Percentiles rank a stretch among this genome's conserved stretches.
Evolutionary conservation across 64 coral and sea anemone genomes (phyloP).

Genomic region (Exaiptasia diaphana): DNA sequence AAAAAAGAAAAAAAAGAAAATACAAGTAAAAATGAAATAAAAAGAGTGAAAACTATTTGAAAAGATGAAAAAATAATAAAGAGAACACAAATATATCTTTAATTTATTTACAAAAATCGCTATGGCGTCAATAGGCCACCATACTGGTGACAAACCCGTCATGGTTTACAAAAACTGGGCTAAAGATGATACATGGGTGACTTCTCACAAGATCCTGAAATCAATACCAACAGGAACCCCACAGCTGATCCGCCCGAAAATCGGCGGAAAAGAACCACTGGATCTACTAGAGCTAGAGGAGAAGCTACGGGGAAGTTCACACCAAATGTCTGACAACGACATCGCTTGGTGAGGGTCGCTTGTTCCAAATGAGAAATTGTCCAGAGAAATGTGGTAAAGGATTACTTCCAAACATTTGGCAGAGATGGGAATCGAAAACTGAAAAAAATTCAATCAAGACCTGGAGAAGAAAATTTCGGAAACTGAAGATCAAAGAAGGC

Average conservation of each 20-base stretch:
- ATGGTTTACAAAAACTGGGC: conserved; percentile 47
- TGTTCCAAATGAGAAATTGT: background rate
- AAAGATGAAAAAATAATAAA: no score
- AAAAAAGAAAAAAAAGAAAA: no score
- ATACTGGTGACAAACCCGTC: no score
- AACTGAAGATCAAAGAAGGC: background rate
- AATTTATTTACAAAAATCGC: no score
- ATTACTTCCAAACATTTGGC: background rate
- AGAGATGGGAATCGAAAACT: background rate
- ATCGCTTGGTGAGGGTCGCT: conserved; percentile 8
- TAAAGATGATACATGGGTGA: background rate
- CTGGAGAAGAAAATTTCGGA: background rate
- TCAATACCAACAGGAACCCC: background rate
- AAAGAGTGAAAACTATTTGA: no score
- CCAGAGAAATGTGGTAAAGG: background rate
- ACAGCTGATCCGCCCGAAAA: background rate
- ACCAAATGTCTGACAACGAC: background rate
- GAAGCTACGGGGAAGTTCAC: background rate
- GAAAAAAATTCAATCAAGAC: background rate
- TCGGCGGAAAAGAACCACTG: background rate
- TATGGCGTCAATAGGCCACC: no score
- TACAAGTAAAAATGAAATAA: no score
- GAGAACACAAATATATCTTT: no score
- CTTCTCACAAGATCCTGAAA: background rate
- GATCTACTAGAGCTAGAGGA: no score